Evolutionary conservation across 2,888 invertebrate species (phyloP), one percentile per base, ranked within the genome.

Genomic region (Drosophila mercatorum): DNA sequence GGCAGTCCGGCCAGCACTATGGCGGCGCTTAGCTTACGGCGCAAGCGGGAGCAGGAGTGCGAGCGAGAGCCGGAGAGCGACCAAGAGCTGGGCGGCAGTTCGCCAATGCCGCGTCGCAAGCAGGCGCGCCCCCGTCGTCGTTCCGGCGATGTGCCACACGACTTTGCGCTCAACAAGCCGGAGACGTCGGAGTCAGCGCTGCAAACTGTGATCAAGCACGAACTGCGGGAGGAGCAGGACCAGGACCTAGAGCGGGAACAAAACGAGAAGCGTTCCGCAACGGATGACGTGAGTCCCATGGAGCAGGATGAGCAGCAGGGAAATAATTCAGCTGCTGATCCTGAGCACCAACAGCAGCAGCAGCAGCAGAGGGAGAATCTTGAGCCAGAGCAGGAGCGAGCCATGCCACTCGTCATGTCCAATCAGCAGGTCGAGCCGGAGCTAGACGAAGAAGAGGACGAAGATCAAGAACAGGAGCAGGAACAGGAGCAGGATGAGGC

Each of bases 41-140:
- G 92, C 2, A 90, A 91, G 49, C 83, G 90, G 12, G 89, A 91
- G 28, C 88, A 85, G 60, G 83, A 91, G n/a, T 73, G 81, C 88
- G 85, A 92, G 71, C 70, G 92, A 76, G 93, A 93, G 61, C 92
- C 92, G 72, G 90, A 90, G 81, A 55, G 87, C 41, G 88, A 90
- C 41, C 91, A 91, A 68, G 89, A 90, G 41, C 61, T 89, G 36
- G 82, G 83, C 1, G 81, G 96, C 82, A 95, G 95, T 62, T 97
- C 96, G 67, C 97, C 97, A n/a, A 94, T 96, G 93, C 96, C 97
- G 1, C 94, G 97, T 72, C 94, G 97, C 75, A 97, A 97, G 90
- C 97, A 97, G 93, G 97, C 97, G 8, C 94, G 97, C 56, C 97
- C 97, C 4, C 94, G 97, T 52, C 94, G 97, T 77, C 94, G 97